A percentile compares a stretch with the other conserved stretches of the same genome.
phyloP scores from a whole-genome alignment of 2,113 vertebrate genomes.

The Mobula hypostoma region DNA sequence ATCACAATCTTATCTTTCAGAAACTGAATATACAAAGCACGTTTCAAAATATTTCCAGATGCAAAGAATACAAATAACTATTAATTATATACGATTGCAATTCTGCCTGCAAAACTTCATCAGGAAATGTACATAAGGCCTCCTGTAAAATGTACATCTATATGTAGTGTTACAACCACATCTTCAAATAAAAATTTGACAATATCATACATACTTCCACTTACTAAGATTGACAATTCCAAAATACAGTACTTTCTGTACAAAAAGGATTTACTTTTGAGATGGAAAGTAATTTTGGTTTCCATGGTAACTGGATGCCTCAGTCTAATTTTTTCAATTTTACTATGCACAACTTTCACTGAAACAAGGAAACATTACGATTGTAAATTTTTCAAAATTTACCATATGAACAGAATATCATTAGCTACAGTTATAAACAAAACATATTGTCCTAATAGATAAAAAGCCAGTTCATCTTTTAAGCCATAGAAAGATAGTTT shows the following conservation, averaged over 20 bases:
- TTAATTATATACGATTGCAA: slow-evolving; percentile 98
- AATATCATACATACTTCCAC: slow-evolving; percentile 97
- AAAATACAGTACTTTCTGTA: slow-evolving; percentile 99
- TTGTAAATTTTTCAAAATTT: slow-evolving; percentile 70
- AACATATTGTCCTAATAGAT: slow-evolving; percentile 75
- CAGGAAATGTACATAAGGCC: slow-evolving; percentile 99
- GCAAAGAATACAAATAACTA: slow-evolving; percentile 98
- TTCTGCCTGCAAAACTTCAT: slow-evolving; percentile 89
- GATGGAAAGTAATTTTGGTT: slow-evolving; percentile 77
- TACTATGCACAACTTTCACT: slow-evolving; percentile 59
- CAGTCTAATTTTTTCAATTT: slow-evolving; percentile 64
- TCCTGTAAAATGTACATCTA: slow-evolving; percentile 98
- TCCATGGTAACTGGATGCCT: slow-evolving; percentile 69
- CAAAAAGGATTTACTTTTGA: slow-evolving; percentile 83
- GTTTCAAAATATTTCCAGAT: slow-evolving; percentile 74
- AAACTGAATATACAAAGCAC: slow-evolving; percentile 75
- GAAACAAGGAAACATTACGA: slow-evolving; percentile 40
- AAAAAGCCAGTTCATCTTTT: slow-evolving; percentile 78
- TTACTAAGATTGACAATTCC: slow-evolving; percentile 83
- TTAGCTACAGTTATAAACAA: slow-evolving; percentile 83
- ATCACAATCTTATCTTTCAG: slow-evolving; percentile 69
- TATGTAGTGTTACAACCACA: slow-evolving; percentile 94
- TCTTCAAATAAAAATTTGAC: slow-evolving; percentile 94
- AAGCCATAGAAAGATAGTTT: slow-evolving; percentile 85
- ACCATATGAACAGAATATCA: slow-evolving; percentile 75